Evolutionary conservation across 2,113 vertebrate genomes (phyloP).

Genomic region (Equus quagga): DNA sequence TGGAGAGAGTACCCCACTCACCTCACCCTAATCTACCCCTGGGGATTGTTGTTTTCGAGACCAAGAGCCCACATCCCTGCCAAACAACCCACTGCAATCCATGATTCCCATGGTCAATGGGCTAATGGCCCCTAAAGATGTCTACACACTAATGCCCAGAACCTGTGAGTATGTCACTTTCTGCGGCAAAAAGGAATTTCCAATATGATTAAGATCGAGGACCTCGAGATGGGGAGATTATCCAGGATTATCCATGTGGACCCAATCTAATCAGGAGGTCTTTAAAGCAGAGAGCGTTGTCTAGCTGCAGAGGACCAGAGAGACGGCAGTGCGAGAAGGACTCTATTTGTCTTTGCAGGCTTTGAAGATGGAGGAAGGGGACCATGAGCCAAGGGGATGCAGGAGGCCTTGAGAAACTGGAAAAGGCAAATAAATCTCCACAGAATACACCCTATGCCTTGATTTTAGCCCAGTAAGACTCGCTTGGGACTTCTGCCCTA

Average conservation of each 20-base stretch:
- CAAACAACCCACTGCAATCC: background rate
- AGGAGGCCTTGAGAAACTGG: background rate
- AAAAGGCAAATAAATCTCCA: background rate
- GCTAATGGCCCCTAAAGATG: background rate
- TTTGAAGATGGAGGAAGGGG: background rate
- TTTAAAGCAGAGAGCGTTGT: background rate
- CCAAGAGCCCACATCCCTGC: background rate
- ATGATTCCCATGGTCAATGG: background rate
- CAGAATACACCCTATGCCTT: background rate
- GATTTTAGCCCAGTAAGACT: background rate
- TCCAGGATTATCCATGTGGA: background rate
- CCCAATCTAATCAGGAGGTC: background rate
- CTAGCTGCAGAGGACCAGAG: background rate
- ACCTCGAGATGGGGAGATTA: background rate
- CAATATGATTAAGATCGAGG: background rate
- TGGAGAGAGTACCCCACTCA: background rate
- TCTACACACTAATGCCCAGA: background rate
- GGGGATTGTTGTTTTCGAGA: background rate
- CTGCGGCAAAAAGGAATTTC: background rate
- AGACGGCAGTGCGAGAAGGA: background rate
- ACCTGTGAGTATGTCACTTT: background rate
- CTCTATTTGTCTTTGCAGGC: background rate
- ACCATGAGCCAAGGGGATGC: background rate
- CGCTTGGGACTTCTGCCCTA: background rate
- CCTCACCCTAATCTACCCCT: background rate